Percentiles rank a stretch among this genome's conserved stretches.
Evolutionary conservation across 2,888 invertebrate genomes (phyloP).

Genomic region (Tricholauxania praeusta): DNA sequence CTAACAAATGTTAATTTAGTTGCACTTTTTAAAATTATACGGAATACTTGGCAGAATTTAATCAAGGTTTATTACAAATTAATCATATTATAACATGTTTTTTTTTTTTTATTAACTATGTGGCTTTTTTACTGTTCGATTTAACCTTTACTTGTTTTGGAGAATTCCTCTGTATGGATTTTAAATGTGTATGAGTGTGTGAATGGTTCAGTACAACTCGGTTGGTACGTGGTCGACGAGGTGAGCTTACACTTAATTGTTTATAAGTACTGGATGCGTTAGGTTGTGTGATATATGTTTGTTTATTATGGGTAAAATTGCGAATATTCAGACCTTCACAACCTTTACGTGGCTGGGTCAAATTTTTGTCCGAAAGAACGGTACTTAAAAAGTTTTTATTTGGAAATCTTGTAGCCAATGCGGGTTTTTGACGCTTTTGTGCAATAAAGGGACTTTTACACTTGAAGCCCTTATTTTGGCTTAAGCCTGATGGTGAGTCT

Average conservation of each 20-base stretch:
- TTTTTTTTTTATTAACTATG: neutral
- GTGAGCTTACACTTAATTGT: conserved; percentile 43
- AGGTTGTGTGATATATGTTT: conserved; percentile 36
- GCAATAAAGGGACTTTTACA: conserved; percentile 48
- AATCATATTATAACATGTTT: neutral
- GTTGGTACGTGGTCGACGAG: conserved; percentile 40
- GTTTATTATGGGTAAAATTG: conserved; percentile 33
- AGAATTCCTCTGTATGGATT: conserved; percentile 9
- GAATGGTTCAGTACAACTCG: neutral
- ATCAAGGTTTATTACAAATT: too few relatives aligned
- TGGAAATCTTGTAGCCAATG: conserved; percentile 41
- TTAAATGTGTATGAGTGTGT: conserved; percentile 15
- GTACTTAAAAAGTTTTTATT: conserved; percentile 42
- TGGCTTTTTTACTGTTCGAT: neutral
- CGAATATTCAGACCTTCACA: conserved; percentile 2
- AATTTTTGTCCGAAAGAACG: conserved; percentile 43
- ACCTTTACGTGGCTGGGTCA: conserved; percentile 29
- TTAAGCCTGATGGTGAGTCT: conserved; percentile 35
- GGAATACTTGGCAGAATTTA: too few relatives aligned
- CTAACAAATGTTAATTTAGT: too few relatives aligned
- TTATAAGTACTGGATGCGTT: conserved; percentile 41
- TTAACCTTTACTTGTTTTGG: conserved; percentile 15
- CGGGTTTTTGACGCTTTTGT: conserved; percentile 45
- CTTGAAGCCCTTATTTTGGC: neutral
- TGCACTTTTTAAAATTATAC: too few relatives aligned